Base-by-base conservation (phyloP, 1,140 invertebrate species). In the Aphidius ervi region DNA sequence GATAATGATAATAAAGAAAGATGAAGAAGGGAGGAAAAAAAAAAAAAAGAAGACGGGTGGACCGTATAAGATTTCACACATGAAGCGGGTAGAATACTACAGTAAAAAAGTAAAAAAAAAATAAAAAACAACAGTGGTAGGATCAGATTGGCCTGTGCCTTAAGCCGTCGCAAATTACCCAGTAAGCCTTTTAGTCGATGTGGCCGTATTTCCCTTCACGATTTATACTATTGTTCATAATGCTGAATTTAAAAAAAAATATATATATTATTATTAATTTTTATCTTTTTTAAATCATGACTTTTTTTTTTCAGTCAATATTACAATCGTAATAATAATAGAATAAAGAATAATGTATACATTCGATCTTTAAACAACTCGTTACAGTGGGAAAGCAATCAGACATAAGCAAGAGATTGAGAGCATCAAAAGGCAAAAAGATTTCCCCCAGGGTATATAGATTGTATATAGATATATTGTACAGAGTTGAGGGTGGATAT, bases 101-200 rank as follows among this genome's bases (percentile, higher is more conserved):
- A 31, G 4, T 31, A 31, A 48, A 54, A 39, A 45, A 48, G 46
- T 20, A 7, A 43, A 8, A 52, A 40, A 52, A 16, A 39, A 31
- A 41, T 37, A 37, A 42, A 46, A 49, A 48, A 49, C 45, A 54
- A 53, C 55, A 31, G 47, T 46, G 46, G 63, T 63, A 70, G 67
- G 73, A 74, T 75, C 70, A 71, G 71, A 74, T 74, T 75, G 74
- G 71, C 62, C 68, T 62, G 60, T 67, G 70, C 68, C 68, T 71
- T 78, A 76, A 79, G 70, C 74, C 75, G 69, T 67, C 66, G 71
- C 70, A 75, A 72, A 75, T 78, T 75, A 72, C 70, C 70, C 67
- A 68, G 68, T 77, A 78, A 78, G 76, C 75, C 75, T 74, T 74
- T 74, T 75, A 75, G 69, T 71, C 67, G 70, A 57, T 64, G 67